Conservation (phyloP, 2,113 vertebrate genomes). For the Phalacrocorax carbo region DNA sequence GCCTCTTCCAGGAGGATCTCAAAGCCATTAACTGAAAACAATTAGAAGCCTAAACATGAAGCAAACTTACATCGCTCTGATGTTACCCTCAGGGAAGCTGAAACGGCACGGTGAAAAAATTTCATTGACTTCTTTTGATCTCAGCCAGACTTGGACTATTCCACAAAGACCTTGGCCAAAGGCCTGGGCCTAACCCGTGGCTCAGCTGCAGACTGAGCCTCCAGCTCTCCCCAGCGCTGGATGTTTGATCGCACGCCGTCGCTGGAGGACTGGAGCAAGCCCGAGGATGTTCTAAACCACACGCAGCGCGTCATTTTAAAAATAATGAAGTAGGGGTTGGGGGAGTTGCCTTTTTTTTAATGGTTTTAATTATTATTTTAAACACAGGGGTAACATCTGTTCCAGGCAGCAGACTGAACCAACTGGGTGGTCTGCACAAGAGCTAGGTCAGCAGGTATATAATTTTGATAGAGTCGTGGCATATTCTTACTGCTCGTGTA, state of each 20-base stretch:
- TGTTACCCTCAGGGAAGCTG: not conserved
- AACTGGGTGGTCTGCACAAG: not conserved
- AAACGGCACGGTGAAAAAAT: not conserved
- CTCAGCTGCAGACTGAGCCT: not conserved
- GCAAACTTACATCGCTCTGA: not conserved
- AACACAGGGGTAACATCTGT: not conserved
- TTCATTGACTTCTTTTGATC: not conserved
- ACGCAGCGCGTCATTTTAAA: rapidly evolving
- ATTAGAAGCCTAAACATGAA: not conserved
- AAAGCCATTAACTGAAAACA: not conserved
- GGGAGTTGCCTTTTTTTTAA: not conserved
- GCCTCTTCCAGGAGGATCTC: not conserved
- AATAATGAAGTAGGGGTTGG: not conserved
- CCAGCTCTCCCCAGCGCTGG: not conserved
- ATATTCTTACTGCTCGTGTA: not conserved
- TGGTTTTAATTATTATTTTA: not conserved
- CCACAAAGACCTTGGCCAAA: not conserved
- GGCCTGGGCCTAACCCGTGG: rapidly evolving
- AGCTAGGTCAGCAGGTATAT: not conserved
- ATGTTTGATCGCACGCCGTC: not conserved
- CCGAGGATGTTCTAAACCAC: not conserved
- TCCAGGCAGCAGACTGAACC: not conserved
- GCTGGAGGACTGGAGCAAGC: not conserved
- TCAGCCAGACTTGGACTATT: rapidly evolving
- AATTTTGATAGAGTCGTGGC: not conserved